A percentile compares a stretch with the other conserved stretches of the same genome.
phyloP scores from a whole-genome alignment of 2,797 vertebrate species.

The Mycteria americana region DNA sequence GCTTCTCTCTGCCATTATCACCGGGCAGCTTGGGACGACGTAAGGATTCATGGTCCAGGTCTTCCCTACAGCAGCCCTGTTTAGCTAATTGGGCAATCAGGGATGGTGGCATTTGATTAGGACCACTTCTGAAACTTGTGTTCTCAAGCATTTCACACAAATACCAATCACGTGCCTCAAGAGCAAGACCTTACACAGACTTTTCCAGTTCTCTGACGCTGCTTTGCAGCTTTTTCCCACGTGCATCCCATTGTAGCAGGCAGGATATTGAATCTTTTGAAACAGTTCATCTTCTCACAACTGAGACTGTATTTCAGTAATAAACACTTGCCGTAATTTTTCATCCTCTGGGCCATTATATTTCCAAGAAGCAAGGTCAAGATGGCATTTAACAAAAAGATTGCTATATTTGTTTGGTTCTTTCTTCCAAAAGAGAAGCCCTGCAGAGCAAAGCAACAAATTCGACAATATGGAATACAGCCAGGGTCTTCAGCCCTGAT shows the following conservation, averaged over 20 bases:
- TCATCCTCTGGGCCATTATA: neutral
- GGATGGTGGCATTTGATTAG: neutral
- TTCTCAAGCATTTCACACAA: neutral
- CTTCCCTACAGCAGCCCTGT: neutral
- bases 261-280: conserved; percentile 17
- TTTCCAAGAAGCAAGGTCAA: conserved; percentile 35
- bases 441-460: neutral
- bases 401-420: neutral
- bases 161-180: neutral
- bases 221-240: neutral
- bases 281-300: conserved; percentile 5
- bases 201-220: neutral
- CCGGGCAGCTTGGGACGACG: accelerated
- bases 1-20: neutral
- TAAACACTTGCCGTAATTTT: conserved; percentile 32
- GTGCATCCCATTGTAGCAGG: neutral
- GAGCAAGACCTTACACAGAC: neutral
- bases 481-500: neutral
- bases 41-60: neutral
- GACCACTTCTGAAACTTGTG: neutral
- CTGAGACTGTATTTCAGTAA: neutral
- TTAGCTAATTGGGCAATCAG: neutral
- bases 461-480: neutral
- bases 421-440: neutral
- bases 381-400: conserved; percentile 32